Evolutionary conservation across 1,140 invertebrate species (phyloP).

Genomic region (Eupristina koningsbergeri): DNA sequence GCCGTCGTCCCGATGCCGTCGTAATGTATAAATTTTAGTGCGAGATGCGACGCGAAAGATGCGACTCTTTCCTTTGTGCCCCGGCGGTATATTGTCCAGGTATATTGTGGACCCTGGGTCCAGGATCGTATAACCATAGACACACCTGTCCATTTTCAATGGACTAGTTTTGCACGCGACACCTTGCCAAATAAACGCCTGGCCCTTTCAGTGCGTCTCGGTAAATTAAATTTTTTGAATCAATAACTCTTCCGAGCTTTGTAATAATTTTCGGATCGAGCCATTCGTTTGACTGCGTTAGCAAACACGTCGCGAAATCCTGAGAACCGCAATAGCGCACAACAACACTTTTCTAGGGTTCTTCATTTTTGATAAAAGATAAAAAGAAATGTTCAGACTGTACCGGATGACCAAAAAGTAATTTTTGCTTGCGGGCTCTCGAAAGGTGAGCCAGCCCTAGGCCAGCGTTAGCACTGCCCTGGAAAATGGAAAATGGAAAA

Average conservation of each 20-base stretch:
- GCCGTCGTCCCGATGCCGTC: background rate
- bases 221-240: background rate
- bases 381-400: too few species aligned
- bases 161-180: background rate
- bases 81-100: background rate
- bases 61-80: conserved; percentile 19
- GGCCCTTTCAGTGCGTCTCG: background rate
- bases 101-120: background rate
- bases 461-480: too few species aligned
- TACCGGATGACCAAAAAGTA: too few species aligned
- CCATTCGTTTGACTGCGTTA: too few species aligned
- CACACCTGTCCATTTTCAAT: conserved; percentile 10
- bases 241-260: background rate
- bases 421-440: too few species aligned
- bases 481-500: too few species aligned
- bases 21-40: conserved; percentile 29
- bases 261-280: too few species aligned
- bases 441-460: too few species aligned
- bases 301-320: too few species aligned
- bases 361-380: too few species aligned
- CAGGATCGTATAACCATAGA: background rate
- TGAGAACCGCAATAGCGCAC: too few species aligned
- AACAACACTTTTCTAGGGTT: too few species aligned
- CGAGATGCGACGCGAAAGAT: background rate
- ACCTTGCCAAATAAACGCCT: background rate